A percentile compares a stretch with the other conserved stretches of the same genome.
These are phyloP conservation scores for Drosophila carrolli DNA, from an alignment of 1,140 invertebrate genomes.

Conservation along the genomic window DNA sequence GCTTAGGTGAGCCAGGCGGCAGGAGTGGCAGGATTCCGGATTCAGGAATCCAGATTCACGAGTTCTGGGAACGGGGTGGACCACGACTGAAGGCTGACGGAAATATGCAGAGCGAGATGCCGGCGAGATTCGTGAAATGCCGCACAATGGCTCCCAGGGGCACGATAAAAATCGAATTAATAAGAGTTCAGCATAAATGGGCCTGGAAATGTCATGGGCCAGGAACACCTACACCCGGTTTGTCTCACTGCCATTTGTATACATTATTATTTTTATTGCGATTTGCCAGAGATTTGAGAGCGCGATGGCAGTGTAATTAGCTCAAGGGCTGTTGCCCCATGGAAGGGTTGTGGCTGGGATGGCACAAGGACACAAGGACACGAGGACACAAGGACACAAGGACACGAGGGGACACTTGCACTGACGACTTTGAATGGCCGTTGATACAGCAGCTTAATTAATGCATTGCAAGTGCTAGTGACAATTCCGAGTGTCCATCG, in stretches of 20 bases:
- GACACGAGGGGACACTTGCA: background rate
- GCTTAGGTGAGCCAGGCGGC: slow-evolving; percentile 55
- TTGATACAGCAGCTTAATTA: slow-evolving; percentile 53
- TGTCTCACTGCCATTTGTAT: slow-evolving; percentile 26
- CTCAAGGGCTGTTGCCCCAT: background rate
- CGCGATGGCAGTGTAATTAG: slow-evolving; percentile 44
- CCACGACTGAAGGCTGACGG: slow-evolving; percentile 10
- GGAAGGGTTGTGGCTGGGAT: background rate
- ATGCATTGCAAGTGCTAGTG: slow-evolving; percentile 58
- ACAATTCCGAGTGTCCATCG: slow-evolving; percentile 47
- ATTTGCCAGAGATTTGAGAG: slow-evolving; percentile 41
- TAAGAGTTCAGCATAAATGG: slow-evolving; percentile 80
- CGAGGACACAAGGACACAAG: background rate
- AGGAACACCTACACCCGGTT: slow-evolving; percentile 10
- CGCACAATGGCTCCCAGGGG: slow-evolving; percentile 82
- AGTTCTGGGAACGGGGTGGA: slow-evolving; percentile 5
- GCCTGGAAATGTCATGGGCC: slow-evolving; percentile 60
- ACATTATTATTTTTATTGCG: slow-evolving; percentile 63
- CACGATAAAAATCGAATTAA: slow-evolving; percentile 84
- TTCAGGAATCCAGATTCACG: too few relatives aligned
- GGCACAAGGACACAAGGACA: background rate
- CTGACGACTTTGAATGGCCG: background rate
- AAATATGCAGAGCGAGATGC: slow-evolving; percentile 73
- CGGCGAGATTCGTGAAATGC: slow-evolving; percentile 77
- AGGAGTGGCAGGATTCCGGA: background rate